Conservation (phyloP, 2,113 vertebrate species). For the Hippoglossus stenolepis region DNA sequence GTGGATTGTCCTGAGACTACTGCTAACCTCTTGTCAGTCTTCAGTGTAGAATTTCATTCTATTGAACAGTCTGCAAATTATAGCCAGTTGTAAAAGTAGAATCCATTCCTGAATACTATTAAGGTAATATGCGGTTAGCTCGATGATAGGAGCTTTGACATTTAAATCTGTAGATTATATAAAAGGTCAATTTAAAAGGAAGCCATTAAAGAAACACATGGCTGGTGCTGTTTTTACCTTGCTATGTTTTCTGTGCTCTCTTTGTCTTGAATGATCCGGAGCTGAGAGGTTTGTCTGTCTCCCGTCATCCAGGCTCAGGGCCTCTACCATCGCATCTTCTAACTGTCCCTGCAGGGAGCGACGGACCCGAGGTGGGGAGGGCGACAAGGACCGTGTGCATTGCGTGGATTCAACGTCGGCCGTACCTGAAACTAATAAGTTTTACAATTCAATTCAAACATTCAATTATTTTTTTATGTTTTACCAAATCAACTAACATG, state of each 20-base stretch:
- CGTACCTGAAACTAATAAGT: constrained; percentile 59
- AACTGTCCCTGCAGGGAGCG: constrained; percentile 43
- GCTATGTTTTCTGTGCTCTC: constrained; percentile 67
- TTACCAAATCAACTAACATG: neutral
- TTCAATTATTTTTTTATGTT: neutral
- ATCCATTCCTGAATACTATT: too few relatives aligned
- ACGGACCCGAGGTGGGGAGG: constrained; percentile 75
- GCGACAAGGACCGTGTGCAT: constrained; percentile 83
- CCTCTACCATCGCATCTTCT: constrained; percentile 55
- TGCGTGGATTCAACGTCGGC: constrained; percentile 41
- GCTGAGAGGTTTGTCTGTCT: constrained; percentile 54
- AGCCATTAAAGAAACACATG: neutral
- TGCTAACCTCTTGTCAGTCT: too few relatives aligned
- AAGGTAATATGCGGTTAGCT: neutral
- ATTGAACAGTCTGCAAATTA: too few relatives aligned
- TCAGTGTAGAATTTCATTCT: too few relatives aligned
- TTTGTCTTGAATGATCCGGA: constrained; percentile 57
- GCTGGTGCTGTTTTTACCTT: constrained; percentile 46
- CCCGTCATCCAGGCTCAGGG: constrained; percentile 55
- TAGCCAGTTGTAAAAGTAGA: too few relatives aligned
- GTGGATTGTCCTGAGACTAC: too few relatives aligned
- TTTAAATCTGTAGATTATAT: neutral
- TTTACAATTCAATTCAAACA: neutral
- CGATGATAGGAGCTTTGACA: neutral
- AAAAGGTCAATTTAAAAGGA: neutral